Percentiles rank a stretch among this genome's conserved stretches.
Conservation (phyloP, 2,113 vertebrate genomes). For the Lepus timidus region DNA sequence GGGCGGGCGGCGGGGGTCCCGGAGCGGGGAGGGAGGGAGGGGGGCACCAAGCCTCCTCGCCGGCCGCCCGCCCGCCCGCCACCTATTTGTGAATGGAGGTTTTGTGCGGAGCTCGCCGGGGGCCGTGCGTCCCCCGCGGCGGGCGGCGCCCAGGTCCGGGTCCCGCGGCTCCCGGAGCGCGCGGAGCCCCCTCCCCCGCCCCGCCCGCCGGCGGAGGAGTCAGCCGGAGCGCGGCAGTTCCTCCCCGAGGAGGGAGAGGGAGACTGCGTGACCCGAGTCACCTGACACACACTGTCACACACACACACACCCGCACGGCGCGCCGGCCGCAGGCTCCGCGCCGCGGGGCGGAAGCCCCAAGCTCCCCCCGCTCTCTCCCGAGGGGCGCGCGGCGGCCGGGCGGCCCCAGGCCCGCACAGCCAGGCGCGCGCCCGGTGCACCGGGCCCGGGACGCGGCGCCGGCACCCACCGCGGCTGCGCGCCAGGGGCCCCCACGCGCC, state of each 20-base stretch:
- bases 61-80: background rate
- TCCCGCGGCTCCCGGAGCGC: slow-evolving; percentile 54
- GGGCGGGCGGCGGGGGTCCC: no score
- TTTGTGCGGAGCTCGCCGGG: slow-evolving; percentile 54
- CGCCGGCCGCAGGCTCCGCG: slow-evolving; percentile 47
- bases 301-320: slow-evolving; percentile 58
- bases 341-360: background rate
- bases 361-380: background rate
- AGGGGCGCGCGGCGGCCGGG: background rate
- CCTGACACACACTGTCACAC: slow-evolving; percentile 87
- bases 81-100: slow-evolving; percentile 23
- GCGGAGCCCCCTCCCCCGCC: slow-evolving; percentile 61
- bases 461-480: slow-evolving; percentile 61
- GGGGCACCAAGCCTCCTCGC: background rate
- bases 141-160: slow-evolving; percentile 55
- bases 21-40: no score
- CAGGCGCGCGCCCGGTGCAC: background rate
- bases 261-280: slow-evolving; percentile 89
- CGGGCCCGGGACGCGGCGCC: background rate
- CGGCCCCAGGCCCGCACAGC: background rate
- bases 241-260: slow-evolving; percentile 81
- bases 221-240: slow-evolving; percentile 80
- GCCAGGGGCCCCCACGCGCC: slow-evolving; percentile 25
- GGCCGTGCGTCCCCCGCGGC: slow-evolving; percentile 45
- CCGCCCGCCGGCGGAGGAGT: slow-evolving; percentile 78